Percentiles rank a stretch among this genome's conserved stretches.
Conservation (phyloP, 1,140 invertebrate species). For the Drosophila nikananu region DNA sequence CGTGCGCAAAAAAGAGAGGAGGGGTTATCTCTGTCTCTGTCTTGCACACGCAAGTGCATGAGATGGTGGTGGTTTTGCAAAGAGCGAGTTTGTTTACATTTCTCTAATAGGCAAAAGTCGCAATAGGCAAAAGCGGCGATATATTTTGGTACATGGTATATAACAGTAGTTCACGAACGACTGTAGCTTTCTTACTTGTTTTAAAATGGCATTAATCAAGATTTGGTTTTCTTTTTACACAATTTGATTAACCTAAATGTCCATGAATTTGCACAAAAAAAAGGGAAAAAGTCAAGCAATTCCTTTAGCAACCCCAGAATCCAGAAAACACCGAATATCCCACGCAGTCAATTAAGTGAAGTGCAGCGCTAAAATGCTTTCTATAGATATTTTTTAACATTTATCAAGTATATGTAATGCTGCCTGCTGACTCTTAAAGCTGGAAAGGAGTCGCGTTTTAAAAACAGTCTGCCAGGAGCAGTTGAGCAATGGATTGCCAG, state of each 20-base stretch:
- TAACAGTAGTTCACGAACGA: no score
- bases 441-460: slow-evolving; percentile 12
- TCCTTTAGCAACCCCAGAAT: background rate
- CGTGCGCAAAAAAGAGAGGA: no score
- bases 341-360: slow-evolving; percentile 39
- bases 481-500: slow-evolving; percentile 42
- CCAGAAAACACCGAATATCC: slow-evolving; percentile 8
- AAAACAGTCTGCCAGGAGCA: slow-evolving; percentile 14
- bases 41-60: no score
- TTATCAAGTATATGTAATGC: no score
- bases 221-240: background rate
- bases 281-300: background rate
- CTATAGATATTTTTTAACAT: background rate
- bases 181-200: no score
- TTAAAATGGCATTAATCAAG: background rate
- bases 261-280: background rate
- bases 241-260: slow-evolving; percentile 9
- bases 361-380: slow-evolving; percentile 26
- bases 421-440: slow-evolving; percentile 21
- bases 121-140: no score
- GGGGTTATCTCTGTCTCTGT: no score
- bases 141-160: no score
- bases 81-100: no score
- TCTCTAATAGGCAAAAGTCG: no score
- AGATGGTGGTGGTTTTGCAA: no score